Conservation (phyloP, 1,140 invertebrate species). For the Acromyrmex echinatior region DNA sequence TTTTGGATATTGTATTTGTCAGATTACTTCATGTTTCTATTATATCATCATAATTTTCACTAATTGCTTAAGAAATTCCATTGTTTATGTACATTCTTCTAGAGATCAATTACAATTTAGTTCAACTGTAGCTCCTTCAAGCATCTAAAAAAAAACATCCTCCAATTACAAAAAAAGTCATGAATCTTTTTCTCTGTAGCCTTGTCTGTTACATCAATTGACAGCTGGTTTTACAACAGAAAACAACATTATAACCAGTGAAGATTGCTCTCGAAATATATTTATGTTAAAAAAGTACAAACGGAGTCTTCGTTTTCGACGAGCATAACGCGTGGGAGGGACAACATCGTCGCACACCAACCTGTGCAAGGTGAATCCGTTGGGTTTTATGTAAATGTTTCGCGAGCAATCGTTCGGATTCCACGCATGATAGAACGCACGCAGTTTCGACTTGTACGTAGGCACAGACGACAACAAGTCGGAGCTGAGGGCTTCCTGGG, state of each 20-base stretch:
- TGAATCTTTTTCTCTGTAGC: not conserved
- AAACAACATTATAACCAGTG: not conserved
- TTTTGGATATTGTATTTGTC: slow-evolving; percentile 19
- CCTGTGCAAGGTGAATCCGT: slow-evolving; percentile 98
- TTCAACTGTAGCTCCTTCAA: not conserved
- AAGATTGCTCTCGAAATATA: not conserved
- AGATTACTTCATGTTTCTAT: slow-evolving; percentile 16
- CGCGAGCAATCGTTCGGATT: slow-evolving; percentile 98
- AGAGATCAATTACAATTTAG: not conserved
- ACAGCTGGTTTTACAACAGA: not conserved
- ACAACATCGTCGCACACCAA: slow-evolving; percentile 52
- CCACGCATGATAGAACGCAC: slow-evolving; percentile 98
- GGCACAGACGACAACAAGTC: slow-evolving; percentile 96
- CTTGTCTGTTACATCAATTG: not conserved
- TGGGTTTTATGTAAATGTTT: slow-evolving; percentile 98
- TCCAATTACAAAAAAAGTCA: not conserved
- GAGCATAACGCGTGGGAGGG: too few relatives aligned
- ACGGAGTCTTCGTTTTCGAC: too few relatives aligned
- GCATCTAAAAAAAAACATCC: not conserved
- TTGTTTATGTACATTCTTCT: not conserved
- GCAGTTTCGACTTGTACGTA: slow-evolving; percentile 97
- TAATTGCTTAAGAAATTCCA: not conserved
- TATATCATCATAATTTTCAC: not conserved
- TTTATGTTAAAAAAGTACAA: not conserved
- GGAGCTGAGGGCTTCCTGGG: slow-evolving; percentile 96